phyloP scores from a whole-genome alignment of 2,797 vertebrate genomes.

The Thalassophryne amazonica region DNA sequence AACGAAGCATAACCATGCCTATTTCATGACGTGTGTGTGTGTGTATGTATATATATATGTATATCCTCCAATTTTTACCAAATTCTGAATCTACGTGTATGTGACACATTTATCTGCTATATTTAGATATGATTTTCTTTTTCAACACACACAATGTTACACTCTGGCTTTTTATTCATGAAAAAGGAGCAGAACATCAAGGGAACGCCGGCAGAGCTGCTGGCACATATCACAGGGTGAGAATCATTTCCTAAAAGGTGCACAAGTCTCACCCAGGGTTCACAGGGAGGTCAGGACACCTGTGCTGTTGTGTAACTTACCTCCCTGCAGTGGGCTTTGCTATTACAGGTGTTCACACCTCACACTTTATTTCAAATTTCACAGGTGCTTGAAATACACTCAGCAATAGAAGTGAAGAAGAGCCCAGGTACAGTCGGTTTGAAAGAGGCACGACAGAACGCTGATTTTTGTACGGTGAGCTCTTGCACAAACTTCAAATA shows the following conservation, averaged over 20 bases:
- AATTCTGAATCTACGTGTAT: neutral
- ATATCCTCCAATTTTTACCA: slow-evolving; percentile 2
- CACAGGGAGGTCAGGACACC: slow-evolving; percentile 58
- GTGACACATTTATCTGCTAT: neutral
- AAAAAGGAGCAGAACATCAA: slow-evolving; percentile 46
- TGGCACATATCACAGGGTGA: slow-evolving; percentile 36
- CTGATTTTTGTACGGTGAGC: slow-evolving; percentile 31
- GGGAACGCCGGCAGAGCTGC: slow-evolving; percentile 26
- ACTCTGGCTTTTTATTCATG: slow-evolving; percentile 56
- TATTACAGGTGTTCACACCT: slow-evolving; percentile 67
- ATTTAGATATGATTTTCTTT: neutral
- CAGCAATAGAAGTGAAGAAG: slow-evolving; percentile 38
- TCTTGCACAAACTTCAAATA: slow-evolving; percentile 63
- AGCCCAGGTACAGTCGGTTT: slow-evolving; percentile 44
- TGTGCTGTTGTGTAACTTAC: slow-evolving; percentile 31
- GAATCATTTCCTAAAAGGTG: slow-evolving; percentile 30
- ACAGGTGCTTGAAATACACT: slow-evolving; percentile 59
- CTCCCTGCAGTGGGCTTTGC: slow-evolving; percentile 49
- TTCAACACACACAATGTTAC: slow-evolving; percentile 39
- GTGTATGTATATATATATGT: neutral
- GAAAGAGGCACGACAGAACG: slow-evolving; percentile 55
- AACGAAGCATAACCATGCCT: slow-evolving; percentile 12
- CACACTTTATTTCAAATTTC: slow-evolving; percentile 63
- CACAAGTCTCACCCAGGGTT: slow-evolving; percentile 53
- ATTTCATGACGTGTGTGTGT: neutral